A percentile compares a stretch with the other conserved stretches of the same genome.
These are phyloP conservation scores for Zonitis immaculata DNA, from an alignment of 2,888 invertebrate species.

Conservation along the genomic window DNA sequence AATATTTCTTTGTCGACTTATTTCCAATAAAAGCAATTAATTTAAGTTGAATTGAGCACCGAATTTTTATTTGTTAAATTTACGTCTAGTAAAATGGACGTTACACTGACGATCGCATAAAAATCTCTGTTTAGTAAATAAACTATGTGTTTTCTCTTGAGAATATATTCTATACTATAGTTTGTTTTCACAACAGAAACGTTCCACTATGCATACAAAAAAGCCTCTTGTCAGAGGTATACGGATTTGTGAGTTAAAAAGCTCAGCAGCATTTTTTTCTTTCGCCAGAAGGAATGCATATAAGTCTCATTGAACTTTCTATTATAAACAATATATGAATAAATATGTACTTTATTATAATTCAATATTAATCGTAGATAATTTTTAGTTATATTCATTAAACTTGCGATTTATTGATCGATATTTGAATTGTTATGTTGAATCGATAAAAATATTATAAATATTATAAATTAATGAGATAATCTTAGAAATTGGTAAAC, in stretches of 20 bases:
- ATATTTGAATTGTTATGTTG: too few species aligned
- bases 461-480: too few species aligned
- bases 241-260: slow-evolving; percentile 31
- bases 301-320: too few species aligned
- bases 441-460: too few species aligned
- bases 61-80: slow-evolving; percentile 10
- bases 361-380: too few species aligned
- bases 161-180: slow-evolving; percentile 29
- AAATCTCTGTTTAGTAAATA: slow-evolving; percentile 24
- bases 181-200: slow-evolving; percentile 31
- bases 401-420: too few species aligned
- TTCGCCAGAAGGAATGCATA: too few species aligned
- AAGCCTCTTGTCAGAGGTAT: slow-evolving; percentile 31
- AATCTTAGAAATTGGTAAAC: too few species aligned
- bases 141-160: slow-evolving; percentile 28
- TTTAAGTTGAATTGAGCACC: neutral
- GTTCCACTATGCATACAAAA: slow-evolving; percentile 31
- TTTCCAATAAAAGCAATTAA: neutral
- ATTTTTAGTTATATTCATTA: too few species aligned
- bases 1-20: neutral
- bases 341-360: too few species aligned
- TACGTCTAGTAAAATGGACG: slow-evolving; percentile 4
- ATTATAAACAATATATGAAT: too few species aligned
- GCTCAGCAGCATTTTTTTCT: slow-evolving; percentile 25
- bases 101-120: slow-evolving; percentile 16